Evolutionary conservation across 2,113 vertebrate species (phyloP), one percentile per base, ranked within the genome.

Genomic region (Patagioenas fasciata): DNA sequence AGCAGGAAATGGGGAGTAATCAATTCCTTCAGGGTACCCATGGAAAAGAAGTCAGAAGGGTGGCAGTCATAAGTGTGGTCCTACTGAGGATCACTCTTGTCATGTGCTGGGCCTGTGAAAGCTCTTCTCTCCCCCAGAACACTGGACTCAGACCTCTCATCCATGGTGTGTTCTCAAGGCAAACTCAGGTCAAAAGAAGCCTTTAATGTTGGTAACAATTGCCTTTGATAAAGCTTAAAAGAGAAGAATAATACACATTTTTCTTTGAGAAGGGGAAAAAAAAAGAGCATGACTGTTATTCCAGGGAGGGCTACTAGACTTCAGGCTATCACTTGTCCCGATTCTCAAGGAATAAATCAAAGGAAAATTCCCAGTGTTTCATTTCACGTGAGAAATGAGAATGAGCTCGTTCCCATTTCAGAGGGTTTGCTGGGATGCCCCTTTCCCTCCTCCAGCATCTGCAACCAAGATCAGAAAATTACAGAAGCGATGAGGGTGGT

Each of bases 381-480:
- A 57, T 95, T 96, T 96, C 88, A 93, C 56, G 19, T 93, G 91
- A 93, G 89, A 89, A 95, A 86, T 40, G 36, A 65, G 53, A 74
- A 74, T 2, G 24, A 86, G 40, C 86, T 74, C 5, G 42, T 96
- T 96, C 88, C 44, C 89, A 78, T 93, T 93, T 86, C 65, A 89
- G 89, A 78, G 28, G 48, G 6, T 74, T 95, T 80, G 24, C 64
- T 78, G 85, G 90, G 88, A 57, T 91, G 92, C 93, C 80, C 92
- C 96, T 86, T 93, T 78, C 80, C 72, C 75, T 87, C 91, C 84
- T 89, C 31, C 87, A 87, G 77, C 94, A 91, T 92, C 91, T 93
- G 81, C 74, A 93, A 72, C 48, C 51, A 12, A 95, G 89, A 95
- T 95, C 91, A 81, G 85, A 67, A 85, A 94, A 89, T 64, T 79